These are phyloP conservation scores for Nomada ruficornis DNA, from an alignment of 2,888 invertebrate species.

Conservation along the genomic window DNA sequence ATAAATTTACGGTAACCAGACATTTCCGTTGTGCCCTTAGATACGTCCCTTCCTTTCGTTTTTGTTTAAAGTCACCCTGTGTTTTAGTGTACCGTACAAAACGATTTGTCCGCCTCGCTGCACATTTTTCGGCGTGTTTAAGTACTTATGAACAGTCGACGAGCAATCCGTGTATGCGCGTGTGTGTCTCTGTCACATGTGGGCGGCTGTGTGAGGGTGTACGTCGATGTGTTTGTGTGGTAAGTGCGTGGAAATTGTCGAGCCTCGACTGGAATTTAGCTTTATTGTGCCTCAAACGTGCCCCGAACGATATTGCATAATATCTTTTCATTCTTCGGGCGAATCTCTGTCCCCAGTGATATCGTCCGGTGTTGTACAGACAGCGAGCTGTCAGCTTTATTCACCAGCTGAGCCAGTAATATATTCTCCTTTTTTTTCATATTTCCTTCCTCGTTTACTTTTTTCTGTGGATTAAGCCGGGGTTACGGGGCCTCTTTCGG, in stretches of 20 bases:
- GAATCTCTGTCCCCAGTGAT: conserved; percentile 42
- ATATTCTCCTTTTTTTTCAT: not conserved
- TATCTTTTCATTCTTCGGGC: conserved; percentile 26
- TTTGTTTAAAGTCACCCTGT: conserved; percentile 25
- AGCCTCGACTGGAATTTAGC: conserved; percentile 23
- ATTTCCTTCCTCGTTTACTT: not conserved
- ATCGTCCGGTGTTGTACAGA: conserved; percentile 32
- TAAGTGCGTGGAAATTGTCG: conserved; percentile 40
- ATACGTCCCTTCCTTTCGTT: conserved; percentile 24
- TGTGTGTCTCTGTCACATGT: not conserved
- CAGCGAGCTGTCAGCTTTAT: not conserved
- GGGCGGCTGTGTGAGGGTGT: not conserved
- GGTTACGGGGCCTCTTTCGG: not conserved
- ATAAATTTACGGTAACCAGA: not conserved
- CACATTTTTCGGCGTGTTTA: conserved; percentile 1
- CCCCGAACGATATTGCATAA: conserved; percentile 34
- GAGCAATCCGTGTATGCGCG: not conserved
- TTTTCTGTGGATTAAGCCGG: too few relatives aligned
- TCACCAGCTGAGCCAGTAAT: not conserved
- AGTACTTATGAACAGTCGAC: conserved; percentile 13
- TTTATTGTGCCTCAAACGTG: conserved; percentile 42
- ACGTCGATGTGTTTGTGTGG: not conserved
- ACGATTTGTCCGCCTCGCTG: conserved; percentile 7
- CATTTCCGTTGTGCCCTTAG: not conserved
- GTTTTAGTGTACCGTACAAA: conserved; percentile 15